A percentile compares a stretch with the other conserved stretches of the same genome.
Evolutionary conservation across 2,888 invertebrate genomes (phyloP).

Genomic region (Aleiodes leptofemur): DNA sequence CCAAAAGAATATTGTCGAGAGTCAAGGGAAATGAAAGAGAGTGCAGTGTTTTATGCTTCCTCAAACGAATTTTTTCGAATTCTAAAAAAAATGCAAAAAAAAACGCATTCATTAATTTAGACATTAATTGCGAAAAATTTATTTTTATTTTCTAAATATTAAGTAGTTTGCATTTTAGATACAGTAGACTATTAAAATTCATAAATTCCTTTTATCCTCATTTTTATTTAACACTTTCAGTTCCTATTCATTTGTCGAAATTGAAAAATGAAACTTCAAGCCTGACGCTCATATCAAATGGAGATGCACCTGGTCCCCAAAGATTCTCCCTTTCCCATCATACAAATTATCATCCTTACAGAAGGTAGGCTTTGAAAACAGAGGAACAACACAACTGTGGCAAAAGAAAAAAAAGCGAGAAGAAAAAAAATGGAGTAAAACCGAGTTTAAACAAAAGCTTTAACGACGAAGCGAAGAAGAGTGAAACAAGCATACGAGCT

Average conservation of each 20-base stretch:
- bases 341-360: conserved; percentile 77
- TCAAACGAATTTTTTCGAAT: conserved; percentile 38
- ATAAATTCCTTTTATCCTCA: conserved; percentile 20
- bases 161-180: neutral
- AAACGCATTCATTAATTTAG: neutral
- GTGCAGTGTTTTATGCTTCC: conserved; percentile 69
- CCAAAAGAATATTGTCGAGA: conserved; percentile 34
- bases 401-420: conserved; percentile 33
- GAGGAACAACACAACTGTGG: conserved; percentile 38
- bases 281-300: conserved; percentile 67
- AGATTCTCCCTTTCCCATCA: conserved; percentile 75
- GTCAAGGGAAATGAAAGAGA: conserved; percentile 35
- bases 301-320: conserved; percentile 76
- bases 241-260: conserved; percentile 65
- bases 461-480: conserved; percentile 20
- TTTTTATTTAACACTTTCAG: conserved; percentile 52
- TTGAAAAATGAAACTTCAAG: conserved; percentile 69
- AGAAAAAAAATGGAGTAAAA: conserved; percentile 3
- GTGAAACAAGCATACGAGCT: neutral
- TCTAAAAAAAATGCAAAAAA: neutral
- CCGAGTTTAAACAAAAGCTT: conserved; percentile 27
- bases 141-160: neutral
- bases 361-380: conserved; percentile 69
- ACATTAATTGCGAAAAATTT: neutral
- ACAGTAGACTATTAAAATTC: no score